Evolutionary conservation across 2,113 vertebrate genomes (phyloP), one percentile per base, ranked within the genome.

Genomic region (Tetraodon nigroviridis): DNA sequence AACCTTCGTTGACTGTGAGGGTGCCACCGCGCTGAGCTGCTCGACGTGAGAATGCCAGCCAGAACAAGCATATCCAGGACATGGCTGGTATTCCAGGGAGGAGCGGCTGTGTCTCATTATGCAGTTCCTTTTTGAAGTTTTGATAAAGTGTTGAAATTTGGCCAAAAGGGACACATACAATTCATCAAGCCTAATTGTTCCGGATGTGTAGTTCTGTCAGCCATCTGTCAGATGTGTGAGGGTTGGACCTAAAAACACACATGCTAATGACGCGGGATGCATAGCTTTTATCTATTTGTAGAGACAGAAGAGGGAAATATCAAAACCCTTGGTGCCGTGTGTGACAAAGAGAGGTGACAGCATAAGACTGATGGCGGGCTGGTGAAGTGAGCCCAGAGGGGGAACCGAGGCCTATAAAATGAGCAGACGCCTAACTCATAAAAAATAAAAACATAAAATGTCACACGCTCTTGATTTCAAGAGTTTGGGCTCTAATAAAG

Each of bases 381-480:
- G 73, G 82, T 75, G 90, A 87, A 90, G 73, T 32, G 84, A 86
- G 78, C 69, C 80, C 76, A 71, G 79, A 68, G 83, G 58, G 83
- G 58, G 64, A 41, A 60, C 67, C 67, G 76, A 71, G 86, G 67
- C 77, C 81, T 75, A 85, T 84, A 88, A 91, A 92, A 85, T 27
- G 22, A 89, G 89, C 67, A 85, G 74, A 75, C 82, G 82, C 66
- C 65, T 82, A 55, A 58, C 78, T 91, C 87, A 82, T 91, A 91
- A 92, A 91, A 88, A 92, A 92, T 69, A 87, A 71, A 90, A 92
- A 89, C 78, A 90, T 90, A 92, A 93, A 87, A 92, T 72, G 49
- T 88, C 85, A 80, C 64, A 84, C 80, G 83, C 92, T 90, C 85
- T 92, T 93, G 89, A 89, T 91, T 90, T 90, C 90, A 85, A 73